Conservation (phyloP, 2,888 invertebrate species). For the Mongoloraphidia duomilia region DNA sequence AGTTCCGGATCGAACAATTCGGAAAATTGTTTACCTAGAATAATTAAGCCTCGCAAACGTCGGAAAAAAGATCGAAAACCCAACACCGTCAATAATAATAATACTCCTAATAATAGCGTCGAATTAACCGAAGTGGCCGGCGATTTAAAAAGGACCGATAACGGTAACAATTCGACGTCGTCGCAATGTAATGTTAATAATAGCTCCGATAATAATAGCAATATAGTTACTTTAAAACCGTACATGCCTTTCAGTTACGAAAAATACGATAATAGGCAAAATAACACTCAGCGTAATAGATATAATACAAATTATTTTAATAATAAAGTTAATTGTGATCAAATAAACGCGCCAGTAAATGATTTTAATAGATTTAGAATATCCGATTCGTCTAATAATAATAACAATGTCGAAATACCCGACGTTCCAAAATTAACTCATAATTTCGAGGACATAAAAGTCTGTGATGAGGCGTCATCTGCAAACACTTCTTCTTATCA, state of each 20-base stretch:
- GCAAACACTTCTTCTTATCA: slow-evolving; percentile 32
- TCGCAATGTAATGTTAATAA: neutral
- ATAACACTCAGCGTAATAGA: neutral
- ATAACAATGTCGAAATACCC: neutral
- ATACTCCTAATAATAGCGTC: neutral
- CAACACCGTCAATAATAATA: slow-evolving; percentile 28
- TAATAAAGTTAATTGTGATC: neutral
- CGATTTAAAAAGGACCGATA: neutral
- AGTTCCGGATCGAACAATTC: slow-evolving; percentile 49
- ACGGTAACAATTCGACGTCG: neutral
- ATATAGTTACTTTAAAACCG: slow-evolving; percentile 19
- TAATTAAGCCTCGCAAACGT: slow-evolving; percentile 78
- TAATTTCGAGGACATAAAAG: slow-evolving; percentile 27
- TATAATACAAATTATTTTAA: too few species aligned
- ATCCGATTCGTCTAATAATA: too few species aligned
- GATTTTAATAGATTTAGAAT: too few species aligned
- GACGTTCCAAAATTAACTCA: slow-evolving; percentile 5
- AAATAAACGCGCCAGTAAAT: neutral
- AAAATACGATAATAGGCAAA: slow-evolving; percentile 11
- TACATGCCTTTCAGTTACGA: slow-evolving; percentile 21
- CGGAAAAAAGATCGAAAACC: slow-evolving; percentile 82
- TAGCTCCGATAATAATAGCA: slow-evolving; percentile 5
- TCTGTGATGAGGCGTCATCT: slow-evolving; percentile 30
- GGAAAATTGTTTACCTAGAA: slow-evolving; percentile 69
- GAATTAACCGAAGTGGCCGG: too few species aligned